Percentiles rank a stretch among this genome's conserved stretches.
These are phyloP conservation scores for Apodemus sylvaticus DNA, from an alignment of 2,113 vertebrate genomes.

Conservation along the genomic window DNA sequence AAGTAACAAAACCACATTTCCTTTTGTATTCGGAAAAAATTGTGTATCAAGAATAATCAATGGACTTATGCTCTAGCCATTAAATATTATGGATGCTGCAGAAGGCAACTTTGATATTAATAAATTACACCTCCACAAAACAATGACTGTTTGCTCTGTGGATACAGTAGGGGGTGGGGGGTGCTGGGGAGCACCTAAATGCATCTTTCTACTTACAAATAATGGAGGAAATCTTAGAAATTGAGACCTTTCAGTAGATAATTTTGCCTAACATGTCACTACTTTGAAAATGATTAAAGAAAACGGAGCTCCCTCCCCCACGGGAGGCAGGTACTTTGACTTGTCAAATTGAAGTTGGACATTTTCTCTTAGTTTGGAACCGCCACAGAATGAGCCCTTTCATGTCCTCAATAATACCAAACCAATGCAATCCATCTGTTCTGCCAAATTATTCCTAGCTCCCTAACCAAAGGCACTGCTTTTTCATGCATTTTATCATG, in stretches of 20 bases:
- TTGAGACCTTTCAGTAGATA: constrained; percentile 53
- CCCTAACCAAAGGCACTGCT: constrained; percentile 80
- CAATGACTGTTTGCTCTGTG: neutral
- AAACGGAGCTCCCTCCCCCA: constrained; percentile 57
- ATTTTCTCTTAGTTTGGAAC: constrained; percentile 73
- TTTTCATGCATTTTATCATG: constrained; percentile 83
- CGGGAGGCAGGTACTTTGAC: constrained; percentile 51
- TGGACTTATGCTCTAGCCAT: neutral
- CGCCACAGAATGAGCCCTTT: constrained; percentile 79
- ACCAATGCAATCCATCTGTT: constrained; percentile 75
- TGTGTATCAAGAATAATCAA: neutral
- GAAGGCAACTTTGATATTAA: constrained; percentile 33
- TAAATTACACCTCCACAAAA: neutral
- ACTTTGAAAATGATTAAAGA: constrained; percentile 78
- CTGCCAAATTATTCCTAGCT: constrained; percentile 76
- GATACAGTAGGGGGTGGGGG: neutral
- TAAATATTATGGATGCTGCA: constrained; percentile 22
- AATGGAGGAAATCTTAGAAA: constrained; percentile 60
- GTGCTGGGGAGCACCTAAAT: neutral
- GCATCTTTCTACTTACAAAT: constrained; percentile 22
- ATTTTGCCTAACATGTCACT: constrained; percentile 67
- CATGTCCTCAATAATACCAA: constrained; percentile 80
- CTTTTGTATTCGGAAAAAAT: constrained; percentile 42
- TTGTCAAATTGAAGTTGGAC: constrained; percentile 73
- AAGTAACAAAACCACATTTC: neutral